Conservation (phyloP, 2,113 vertebrate species). For the Egretta garzetta region DNA sequence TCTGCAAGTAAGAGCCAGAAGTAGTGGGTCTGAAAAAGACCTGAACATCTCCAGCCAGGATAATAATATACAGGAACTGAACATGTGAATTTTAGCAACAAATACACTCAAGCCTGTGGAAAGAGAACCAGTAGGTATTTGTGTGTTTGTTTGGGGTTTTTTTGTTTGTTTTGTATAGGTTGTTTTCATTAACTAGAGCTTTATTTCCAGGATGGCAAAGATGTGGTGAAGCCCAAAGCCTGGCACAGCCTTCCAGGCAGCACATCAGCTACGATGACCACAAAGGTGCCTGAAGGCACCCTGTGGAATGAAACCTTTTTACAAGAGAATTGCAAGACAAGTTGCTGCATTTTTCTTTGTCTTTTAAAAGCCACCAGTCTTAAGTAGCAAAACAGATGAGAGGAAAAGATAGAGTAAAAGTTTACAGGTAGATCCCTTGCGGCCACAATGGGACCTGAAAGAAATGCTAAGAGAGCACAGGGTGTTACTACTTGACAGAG, state of each 20-base stretch:
- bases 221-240: neutral
- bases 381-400: neutral
- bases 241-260: neutral
- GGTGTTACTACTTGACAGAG: neutral
- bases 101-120: neutral
- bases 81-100: neutral
- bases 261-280: neutral
- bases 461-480: neutral
- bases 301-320: neutral
- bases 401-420: neutral
- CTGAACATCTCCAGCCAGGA: neutral
- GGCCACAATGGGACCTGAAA: neutral
- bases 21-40: neutral
- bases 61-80: neutral
- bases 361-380: neutral
- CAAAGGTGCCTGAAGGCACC: neutral
- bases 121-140: neutral
- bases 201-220: neutral
- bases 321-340: neutral
- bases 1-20: neutral
- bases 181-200: neutral
- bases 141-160: neutral
- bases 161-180: neutral
- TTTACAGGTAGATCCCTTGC: neutral
- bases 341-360: neutral